phyloP scores from a whole-genome alignment of 2,888 invertebrate species.

The Dolichomitus sp. region DNA sequence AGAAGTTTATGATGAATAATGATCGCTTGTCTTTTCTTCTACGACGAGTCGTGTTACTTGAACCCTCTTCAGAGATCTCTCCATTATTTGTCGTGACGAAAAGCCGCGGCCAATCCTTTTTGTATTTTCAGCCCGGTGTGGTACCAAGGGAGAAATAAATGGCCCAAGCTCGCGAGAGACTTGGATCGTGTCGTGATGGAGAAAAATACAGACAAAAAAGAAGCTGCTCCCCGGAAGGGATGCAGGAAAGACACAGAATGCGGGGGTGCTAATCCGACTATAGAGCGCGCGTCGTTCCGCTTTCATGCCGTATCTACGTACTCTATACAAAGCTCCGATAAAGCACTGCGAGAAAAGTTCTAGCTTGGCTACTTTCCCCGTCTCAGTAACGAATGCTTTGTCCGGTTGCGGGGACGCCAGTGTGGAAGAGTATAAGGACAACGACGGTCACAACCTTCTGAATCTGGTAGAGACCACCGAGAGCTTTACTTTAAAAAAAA shows the following conservation, averaged over 20 bases:
- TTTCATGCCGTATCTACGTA: conserved; percentile 26
- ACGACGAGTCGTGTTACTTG: conserved; percentile 68
- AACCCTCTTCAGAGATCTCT: conserved; percentile 55
- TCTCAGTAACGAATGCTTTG: conserved; percentile 62
- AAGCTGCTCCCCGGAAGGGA: conserved; percentile 18
- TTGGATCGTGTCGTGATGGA: conserved; percentile 41
- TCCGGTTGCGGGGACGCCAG: conserved; percentile 43
- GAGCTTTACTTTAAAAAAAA: conserved; percentile 14
- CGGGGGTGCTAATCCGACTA: conserved; percentile 56
- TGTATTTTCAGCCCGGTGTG: background rate
- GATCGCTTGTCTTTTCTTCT: conserved; percentile 62
- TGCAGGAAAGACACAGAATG: conserved; percentile 18
- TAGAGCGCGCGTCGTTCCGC: conserved; percentile 17
- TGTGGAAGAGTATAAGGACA: background rate
- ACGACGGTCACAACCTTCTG: conserved; percentile 27
- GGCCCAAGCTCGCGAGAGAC: conserved; percentile 42
- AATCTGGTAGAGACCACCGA: background rate
- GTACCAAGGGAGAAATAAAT: conserved; percentile 36
- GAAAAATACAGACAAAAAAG: conserved; percentile 1
- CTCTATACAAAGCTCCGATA: conserved; percentile 58
- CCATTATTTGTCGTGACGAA: conserved; percentile 62
- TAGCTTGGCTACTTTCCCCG: conserved; percentile 48
- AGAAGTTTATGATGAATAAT: conserved; percentile 38
- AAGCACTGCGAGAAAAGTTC: conserved; percentile 59
- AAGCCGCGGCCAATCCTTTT: conserved; percentile 33